A percentile compares a stretch with the other conserved stretches of the same genome.
phyloP scores from a whole-genome alignment of 1,140 invertebrate species.

The Leptoteleia sp. region DNA sequence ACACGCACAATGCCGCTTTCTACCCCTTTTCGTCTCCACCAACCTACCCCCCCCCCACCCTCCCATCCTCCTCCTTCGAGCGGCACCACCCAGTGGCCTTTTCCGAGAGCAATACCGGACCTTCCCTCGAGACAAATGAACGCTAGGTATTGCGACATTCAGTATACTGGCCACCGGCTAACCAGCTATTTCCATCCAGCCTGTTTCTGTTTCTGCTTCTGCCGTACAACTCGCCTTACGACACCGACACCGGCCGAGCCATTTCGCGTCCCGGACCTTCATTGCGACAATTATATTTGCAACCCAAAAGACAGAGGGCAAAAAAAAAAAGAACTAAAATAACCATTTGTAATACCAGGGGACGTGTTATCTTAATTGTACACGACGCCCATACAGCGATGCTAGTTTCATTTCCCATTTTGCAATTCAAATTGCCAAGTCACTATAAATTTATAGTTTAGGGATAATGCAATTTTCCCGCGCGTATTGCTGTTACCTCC shows the following conservation, averaged over 20 bases:
- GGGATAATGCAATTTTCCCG: constrained; percentile 57
- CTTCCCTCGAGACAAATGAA: constrained; percentile 68
- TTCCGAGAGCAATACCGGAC: constrained; percentile 64
- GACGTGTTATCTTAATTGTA: constrained; percentile 65
- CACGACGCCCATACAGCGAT: constrained; percentile 45
- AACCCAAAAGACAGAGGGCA: constrained; percentile 54
- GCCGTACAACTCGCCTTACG: constrained; percentile 60
- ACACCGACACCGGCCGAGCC: constrained; percentile 59
- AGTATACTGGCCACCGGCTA: constrained; percentile 61
- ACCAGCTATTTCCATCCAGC: constrained; percentile 66
- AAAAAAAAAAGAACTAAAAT: constrained; percentile 64
- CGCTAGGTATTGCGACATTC: constrained; percentile 64
- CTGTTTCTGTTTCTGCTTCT: constrained; percentile 62
- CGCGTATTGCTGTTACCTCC: constrained; percentile 22
- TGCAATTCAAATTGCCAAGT: constrained; percentile 58
- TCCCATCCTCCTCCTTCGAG: constrained; percentile 66
- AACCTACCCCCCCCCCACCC: too few relatives aligned
- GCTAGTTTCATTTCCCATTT: constrained; percentile 54
- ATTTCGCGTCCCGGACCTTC: constrained; percentile 56
- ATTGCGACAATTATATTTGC: constrained; percentile 67
- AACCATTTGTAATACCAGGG: constrained; percentile 63
- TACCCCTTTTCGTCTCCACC: constrained; percentile 71
- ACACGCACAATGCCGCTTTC: constrained; percentile 74
- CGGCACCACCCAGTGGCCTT: constrained; percentile 62
- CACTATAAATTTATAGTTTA: constrained; percentile 57